A percentile compares a stretch with the other conserved stretches of the same genome.
Conservation (phyloP, 2,113 vertebrate genomes). For the Puffinus mauretanicus region DNA sequence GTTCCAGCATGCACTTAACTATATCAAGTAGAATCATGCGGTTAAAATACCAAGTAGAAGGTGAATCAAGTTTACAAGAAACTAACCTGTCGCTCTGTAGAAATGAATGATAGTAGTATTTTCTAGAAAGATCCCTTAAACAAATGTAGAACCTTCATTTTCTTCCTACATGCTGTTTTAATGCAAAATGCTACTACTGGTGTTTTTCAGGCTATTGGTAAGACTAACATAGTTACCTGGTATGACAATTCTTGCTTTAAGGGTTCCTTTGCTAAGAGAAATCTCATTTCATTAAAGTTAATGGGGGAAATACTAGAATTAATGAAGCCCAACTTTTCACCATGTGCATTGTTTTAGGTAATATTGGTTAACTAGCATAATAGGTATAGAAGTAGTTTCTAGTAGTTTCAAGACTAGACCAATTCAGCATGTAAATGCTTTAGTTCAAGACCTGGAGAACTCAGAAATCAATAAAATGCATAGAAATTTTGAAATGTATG, state of each 20-base stretch:
- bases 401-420: background rate
- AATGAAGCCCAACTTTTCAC: background rate
- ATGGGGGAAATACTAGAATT: background rate
- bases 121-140: background rate
- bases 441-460: background rate
- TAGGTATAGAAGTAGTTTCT: background rate
- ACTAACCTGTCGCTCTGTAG: background rate
- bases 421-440: background rate
- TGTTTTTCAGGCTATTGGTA: background rate
- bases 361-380: background rate
- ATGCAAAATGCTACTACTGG: background rate
- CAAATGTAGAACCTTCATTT: background rate
- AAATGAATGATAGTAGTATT: background rate
- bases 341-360: background rate
- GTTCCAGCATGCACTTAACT: slow-evolving; percentile 12
- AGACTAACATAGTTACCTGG: background rate
- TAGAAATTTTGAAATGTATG: background rate
- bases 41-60: background rate
- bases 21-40: background rate
- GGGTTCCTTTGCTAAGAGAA: background rate
- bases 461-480: background rate
- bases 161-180: background rate
- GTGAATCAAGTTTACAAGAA: slow-evolving; percentile 22
- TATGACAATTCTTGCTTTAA: background rate
- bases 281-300: background rate